phyloP scores from a whole-genome alignment of 2,797 vertebrate species.

The Microtus obscurus region DNA sequence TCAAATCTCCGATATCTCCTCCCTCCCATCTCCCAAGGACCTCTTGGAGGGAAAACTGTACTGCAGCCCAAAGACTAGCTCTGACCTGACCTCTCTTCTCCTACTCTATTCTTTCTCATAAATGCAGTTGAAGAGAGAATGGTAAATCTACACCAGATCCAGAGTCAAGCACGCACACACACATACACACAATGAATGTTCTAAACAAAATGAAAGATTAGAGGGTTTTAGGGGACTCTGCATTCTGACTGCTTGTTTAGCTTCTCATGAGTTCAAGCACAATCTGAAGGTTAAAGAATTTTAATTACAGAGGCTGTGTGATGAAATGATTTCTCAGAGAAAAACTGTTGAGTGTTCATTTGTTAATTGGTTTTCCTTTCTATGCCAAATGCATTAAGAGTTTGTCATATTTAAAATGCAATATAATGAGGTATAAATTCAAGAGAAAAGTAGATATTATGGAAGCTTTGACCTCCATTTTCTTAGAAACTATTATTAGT shows the following conservation, averaged over 20 bases:
- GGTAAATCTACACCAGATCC: background rate
- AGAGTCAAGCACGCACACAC: background rate
- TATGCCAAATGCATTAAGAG: constrained; percentile 69
- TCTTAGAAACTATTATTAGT: constrained; percentile 60
- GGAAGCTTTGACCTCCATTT: constrained; percentile 72
- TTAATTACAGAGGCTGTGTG: constrained; percentile 61
- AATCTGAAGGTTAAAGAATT: constrained; percentile 67
- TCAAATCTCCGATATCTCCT: background rate
- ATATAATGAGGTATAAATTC: constrained; percentile 65
- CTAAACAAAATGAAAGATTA: background rate
- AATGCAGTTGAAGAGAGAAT: background rate
- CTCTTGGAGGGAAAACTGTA: background rate
- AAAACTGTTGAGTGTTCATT: constrained; percentile 63
- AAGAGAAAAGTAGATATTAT: constrained; percentile 42
- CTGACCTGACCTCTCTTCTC: background rate
- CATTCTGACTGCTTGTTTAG: constrained; percentile 48
- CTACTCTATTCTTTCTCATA: background rate
- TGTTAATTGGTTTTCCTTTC: constrained; percentile 71
- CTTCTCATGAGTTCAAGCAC: constrained; percentile 61
- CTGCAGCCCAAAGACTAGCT: background rate
- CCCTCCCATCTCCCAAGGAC: background rate
- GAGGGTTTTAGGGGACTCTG: background rate
- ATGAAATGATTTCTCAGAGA: constrained; percentile 72
- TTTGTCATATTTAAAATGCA: constrained; percentile 75
- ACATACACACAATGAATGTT: background rate